Evolutionary conservation across 2,888 invertebrate genomes (phyloP), one percentile per base, ranked within the genome.

Genomic region (Pharmacophagus antenor): DNA sequence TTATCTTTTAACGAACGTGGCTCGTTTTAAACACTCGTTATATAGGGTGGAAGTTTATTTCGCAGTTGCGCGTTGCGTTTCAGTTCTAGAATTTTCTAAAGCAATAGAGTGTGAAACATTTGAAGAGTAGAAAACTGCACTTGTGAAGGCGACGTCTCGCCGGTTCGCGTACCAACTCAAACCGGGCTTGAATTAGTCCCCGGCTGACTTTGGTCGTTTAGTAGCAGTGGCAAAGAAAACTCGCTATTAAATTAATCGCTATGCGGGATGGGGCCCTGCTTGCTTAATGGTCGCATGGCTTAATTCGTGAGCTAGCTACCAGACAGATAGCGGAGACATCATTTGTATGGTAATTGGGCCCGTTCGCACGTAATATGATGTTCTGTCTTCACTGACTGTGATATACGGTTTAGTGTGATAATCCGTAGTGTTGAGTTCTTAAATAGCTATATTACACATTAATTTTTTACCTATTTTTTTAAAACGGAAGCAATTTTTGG

Each of bases 221-320:
- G 80, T 76, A 76, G 77, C 69, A 65, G 74, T 73, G 69, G 78
- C 71, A 82, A 85, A 83, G 82, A 85, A 84, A 84, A 79, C 76
- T 70, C 66, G 76, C 79, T 80, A 81, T 84, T 81, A 84, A 85
- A 80, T 83, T 81, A 86, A 85, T 81, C 81, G 77, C 67, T 74
- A 72, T 71, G 70, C 71, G 71, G 74, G 72, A 77, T 78, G 69
- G 70, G 70, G 72, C 48, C 63, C 61, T 64, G 54, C 61, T 65
- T 56, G 62, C 66, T 70, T 73, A 74, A 74, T 69, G 68, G 72
- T 59, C 67, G 62, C 59, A 56, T 61, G 56, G 67, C 64, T 68
- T 66, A 68, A 69, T 67, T 58, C 64, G 62, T 60, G 50, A 63
- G 55, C 59, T 46, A 62, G 62, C 62, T 57, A 63, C 67, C 68